A percentile compares a stretch with the other conserved stretches of the same genome.
Conservation (phyloP, 2,797 vertebrate species). For the Aratinga solstitialis region DNA sequence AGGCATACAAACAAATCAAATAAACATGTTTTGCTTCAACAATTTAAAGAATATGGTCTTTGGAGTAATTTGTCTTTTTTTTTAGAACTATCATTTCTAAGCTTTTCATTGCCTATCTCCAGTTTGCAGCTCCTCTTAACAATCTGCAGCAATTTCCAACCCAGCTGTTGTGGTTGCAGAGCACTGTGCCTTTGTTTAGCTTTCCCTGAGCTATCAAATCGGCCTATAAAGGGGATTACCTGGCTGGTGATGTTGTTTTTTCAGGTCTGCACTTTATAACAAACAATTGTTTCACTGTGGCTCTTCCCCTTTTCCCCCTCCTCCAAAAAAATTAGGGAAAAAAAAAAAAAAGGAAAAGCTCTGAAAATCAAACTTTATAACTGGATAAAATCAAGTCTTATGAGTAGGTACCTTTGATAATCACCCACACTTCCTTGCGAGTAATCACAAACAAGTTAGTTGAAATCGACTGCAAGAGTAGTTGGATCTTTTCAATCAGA, state of each 20-base stretch:
- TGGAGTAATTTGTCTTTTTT: slow-evolving; percentile 77
- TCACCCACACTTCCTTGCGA: neutral
- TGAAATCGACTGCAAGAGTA: neutral
- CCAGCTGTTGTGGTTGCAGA: slow-evolving; percentile 70
- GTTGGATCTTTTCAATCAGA: neutral
- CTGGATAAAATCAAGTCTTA: neutral
- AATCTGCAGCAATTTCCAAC: slow-evolving; percentile 74
- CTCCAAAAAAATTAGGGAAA: neutral
- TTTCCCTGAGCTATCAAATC: slow-evolving; percentile 67
- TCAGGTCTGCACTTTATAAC: slow-evolving; percentile 52
- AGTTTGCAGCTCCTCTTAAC: slow-evolving; percentile 74
- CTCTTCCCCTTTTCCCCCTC: neutral
- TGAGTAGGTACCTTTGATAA: neutral
- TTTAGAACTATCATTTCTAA: slow-evolving; percentile 75
- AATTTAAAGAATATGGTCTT: slow-evolving; percentile 83
- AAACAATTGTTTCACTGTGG: slow-evolving; percentile 22
- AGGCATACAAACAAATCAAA: slow-evolving; percentile 85
- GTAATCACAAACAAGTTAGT: neutral
- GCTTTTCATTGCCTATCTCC: slow-evolving; percentile 78
- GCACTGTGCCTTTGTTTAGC: slow-evolving; percentile 65
- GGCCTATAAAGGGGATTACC: slow-evolving; percentile 72
- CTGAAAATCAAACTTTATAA: slow-evolving; percentile 12
- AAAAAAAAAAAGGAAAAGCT: neutral
- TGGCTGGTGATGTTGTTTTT: slow-evolving; percentile 57
- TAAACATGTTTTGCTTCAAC: slow-evolving; percentile 86